These are phyloP conservation scores for Himalopsyche tibetana DNA, from an alignment of 2,888 invertebrate genomes.

Conservation along the genomic window DNA sequence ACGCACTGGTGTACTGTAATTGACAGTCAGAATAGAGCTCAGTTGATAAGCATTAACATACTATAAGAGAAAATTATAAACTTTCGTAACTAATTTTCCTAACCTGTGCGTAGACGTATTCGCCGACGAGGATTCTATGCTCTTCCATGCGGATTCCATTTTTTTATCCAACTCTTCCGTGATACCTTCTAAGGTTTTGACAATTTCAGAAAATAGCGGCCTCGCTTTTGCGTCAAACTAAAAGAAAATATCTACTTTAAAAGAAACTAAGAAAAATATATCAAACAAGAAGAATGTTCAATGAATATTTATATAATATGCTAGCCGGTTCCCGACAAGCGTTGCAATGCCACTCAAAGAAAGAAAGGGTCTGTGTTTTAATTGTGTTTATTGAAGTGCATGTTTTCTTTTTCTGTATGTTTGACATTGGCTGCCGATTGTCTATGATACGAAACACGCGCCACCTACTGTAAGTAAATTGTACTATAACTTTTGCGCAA, in stretches of 20 bases:
- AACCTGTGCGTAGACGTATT: constrained; percentile 70
- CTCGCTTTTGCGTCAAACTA: constrained; percentile 93
- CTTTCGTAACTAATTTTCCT: background rate
- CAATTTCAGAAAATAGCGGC: constrained; percentile 91
- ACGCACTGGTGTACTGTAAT: constrained; percentile 61
- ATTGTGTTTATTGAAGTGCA: no score
- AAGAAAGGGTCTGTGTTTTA: no score
- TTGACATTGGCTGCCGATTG: no score
- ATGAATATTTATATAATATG: no score
- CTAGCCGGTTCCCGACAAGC: no score
- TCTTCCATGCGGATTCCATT: constrained; percentile 51
- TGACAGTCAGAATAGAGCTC: background rate
- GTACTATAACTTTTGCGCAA: no score
- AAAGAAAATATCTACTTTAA: constrained; percentile 66
- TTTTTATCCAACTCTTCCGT: constrained; percentile 72
- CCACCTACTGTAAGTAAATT: no score
- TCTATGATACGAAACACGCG: no score
- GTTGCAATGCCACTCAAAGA: no score
- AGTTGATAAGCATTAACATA: background rate
- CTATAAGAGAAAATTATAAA: constrained; percentile 24
- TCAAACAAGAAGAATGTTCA: no score
- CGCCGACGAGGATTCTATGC: constrained; percentile 68
- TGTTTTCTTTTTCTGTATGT: no score
- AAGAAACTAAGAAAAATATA: no score
- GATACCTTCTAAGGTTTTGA: constrained; percentile 80